Conservation (phyloP, 2,113 vertebrate genomes). For the Mystacornis crossleyi region DNA sequence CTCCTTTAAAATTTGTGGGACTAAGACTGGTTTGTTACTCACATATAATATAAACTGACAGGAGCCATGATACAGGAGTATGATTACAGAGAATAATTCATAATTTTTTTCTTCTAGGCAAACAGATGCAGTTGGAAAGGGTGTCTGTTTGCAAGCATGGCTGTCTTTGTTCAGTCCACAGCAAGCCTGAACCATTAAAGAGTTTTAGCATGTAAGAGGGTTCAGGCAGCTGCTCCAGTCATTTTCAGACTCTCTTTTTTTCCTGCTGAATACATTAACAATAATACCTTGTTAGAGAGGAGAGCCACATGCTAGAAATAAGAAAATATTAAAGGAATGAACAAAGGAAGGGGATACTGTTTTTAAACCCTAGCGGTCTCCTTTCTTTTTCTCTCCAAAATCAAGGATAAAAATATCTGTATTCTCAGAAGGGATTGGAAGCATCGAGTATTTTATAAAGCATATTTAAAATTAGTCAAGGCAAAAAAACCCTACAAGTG, state of each 20-base stretch:
- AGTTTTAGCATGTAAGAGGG: neutral
- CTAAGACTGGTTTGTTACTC: slow-evolving; percentile 7
- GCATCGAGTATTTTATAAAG: neutral
- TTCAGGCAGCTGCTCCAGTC: neutral
- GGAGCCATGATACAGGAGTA: neutral
- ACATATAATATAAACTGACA: neutral
- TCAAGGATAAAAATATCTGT: neutral
- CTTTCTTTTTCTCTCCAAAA: neutral
- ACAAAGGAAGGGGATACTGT: neutral
- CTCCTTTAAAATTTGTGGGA: neutral
- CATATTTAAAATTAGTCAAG: neutral
- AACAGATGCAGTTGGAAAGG: neutral
- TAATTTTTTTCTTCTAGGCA: slow-evolving; percentile 22
- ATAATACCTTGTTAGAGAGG: neutral
- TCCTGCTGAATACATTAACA: neutral
- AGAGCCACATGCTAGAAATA: neutral
- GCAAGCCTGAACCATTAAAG: neutral
- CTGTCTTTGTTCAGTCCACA: neutral
- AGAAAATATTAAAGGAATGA: neutral
- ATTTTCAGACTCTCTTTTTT: neutral
- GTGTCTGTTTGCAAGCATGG: neutral
- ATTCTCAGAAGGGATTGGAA: neutral
- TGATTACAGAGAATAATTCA: slow-evolving; percentile 48
- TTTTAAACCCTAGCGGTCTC: neutral
- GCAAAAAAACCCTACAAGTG: neutral